Evolutionary conservation across 2,113 vertebrate genomes (phyloP).

Genomic region (Mesoclemmys tuberculata): DNA sequence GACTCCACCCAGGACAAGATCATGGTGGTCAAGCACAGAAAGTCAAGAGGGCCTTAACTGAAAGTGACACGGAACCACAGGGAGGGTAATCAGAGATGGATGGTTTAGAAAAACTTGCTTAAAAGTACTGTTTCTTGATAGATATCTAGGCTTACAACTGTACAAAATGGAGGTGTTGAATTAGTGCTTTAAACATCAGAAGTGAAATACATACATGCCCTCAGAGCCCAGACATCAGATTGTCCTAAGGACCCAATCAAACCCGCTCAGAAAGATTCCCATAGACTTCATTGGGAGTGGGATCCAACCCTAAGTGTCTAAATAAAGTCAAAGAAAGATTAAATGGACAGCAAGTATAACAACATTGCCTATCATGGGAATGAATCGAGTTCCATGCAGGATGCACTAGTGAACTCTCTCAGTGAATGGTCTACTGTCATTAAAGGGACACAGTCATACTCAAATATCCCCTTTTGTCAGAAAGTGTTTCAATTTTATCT

Average conservation of each 20-base stretch:
- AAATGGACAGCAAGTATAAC: rapidly evolving
- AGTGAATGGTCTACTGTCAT: neutral
- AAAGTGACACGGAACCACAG: neutral
- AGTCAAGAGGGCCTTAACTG: neutral
- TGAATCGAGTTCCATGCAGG: neutral
- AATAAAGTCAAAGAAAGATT: neutral
- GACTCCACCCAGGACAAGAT: neutral
- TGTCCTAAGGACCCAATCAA: neutral
- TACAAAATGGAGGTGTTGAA: neutral
- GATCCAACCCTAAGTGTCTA: neutral
- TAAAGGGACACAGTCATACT: neutral
- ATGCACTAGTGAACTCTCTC: neutral
- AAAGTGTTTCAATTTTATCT: neutral
- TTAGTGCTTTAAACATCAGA: neutral
- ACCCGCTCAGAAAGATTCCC: neutral
- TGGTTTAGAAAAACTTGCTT: neutral
- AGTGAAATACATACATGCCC: neutral
- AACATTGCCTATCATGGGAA: rapidly evolving
- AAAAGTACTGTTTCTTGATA: neutral
- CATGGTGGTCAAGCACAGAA: slow-evolving; percentile 5
- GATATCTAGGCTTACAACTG: neutral
- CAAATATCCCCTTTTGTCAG: neutral
- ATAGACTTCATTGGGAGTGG: neutral
- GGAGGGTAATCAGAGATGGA: neutral
- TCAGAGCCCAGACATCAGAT: neutral